phyloP scores from a whole-genome alignment of 2,888 invertebrate species.

The Protula sp. region DNA sequence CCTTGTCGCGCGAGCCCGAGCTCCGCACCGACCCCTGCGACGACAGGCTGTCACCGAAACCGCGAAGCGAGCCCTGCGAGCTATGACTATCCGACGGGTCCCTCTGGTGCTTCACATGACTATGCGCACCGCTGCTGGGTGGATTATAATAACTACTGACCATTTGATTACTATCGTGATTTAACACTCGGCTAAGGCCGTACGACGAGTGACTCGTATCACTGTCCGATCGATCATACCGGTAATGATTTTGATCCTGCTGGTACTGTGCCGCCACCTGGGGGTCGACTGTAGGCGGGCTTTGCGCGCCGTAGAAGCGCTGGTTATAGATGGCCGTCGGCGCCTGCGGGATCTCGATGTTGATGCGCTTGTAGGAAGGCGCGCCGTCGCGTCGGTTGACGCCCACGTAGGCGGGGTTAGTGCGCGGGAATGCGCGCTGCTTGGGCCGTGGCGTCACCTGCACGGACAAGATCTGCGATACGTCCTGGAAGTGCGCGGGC shows the following conservation, averaged over 20 bases:
- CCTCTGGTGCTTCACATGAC: background rate
- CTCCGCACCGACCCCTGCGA: slow-evolving; percentile 46
- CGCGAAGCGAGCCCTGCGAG: slow-evolving; percentile 59
- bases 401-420: slow-evolving; percentile 50
- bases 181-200: slow-evolving; percentile 9
- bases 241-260: slow-evolving; percentile 4
- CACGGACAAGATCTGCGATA: slow-evolving; percentile 27
- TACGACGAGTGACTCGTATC: slow-evolving; percentile 50
- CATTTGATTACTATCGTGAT: background rate
- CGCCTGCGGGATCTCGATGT: slow-evolving; percentile 20
- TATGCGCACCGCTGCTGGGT: slow-evolving; percentile 28
- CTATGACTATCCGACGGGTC: slow-evolving; percentile 49
- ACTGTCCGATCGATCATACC: slow-evolving; percentile 23
- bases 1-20: slow-evolving; percentile 29
- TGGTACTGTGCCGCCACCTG: slow-evolving; percentile 3
- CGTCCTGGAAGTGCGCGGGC: slow-evolving; percentile 21
- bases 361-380: slow-evolving; percentile 38
- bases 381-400: slow-evolving; percentile 31
- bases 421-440: slow-evolving; percentile 47
- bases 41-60: slow-evolving; percentile 46
- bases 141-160: background rate
- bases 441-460: slow-evolving; percentile 36
- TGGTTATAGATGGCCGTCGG: slow-evolving; percentile 24
- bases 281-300: background rate
- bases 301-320: slow-evolving; percentile 16